A percentile compares a stretch with the other conserved stretches of the same genome.
phyloP scores from a whole-genome alignment of 2,113 vertebrate genomes.

The Perognathus longimembris region DNA sequence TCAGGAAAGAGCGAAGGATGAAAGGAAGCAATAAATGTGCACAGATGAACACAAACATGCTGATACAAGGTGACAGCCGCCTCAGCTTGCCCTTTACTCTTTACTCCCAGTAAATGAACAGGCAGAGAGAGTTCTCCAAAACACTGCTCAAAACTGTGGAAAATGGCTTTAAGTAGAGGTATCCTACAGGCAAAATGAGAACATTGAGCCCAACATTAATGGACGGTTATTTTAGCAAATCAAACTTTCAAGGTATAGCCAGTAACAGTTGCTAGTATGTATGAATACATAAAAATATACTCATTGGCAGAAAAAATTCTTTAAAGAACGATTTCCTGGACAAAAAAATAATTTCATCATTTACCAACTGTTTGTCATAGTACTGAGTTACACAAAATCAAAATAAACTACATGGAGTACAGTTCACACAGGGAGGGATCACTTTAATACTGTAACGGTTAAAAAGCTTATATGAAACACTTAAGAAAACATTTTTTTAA shows the following conservation, averaged over 20 bases:
- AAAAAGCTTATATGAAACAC: neutral
- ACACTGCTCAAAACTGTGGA: conserved; percentile 91
- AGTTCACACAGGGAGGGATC: neutral
- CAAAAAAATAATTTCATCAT: neutral
- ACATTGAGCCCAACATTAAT: neutral
- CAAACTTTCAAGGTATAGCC: conserved; percentile 20
- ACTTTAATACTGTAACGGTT: conserved; percentile 29
- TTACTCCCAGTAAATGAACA: conserved; percentile 88
- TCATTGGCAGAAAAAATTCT: neutral
- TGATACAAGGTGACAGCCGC: conserved; percentile 91
- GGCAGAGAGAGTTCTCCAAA: conserved; percentile 91
- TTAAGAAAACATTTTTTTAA: conserved; percentile 48
- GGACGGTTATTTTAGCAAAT: conserved; percentile 21
- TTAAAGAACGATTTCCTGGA: conserved; percentile 2
- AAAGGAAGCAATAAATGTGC: conserved; percentile 90
- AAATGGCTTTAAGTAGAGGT: conserved; percentile 90
- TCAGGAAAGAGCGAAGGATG: conserved; percentile 87
- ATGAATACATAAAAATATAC: conserved; percentile 35
- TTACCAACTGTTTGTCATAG: neutral
- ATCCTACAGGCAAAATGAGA: conserved; percentile 83
- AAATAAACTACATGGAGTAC: neutral
- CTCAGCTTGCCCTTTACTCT: conserved; percentile 88
- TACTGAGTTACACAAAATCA: neutral
- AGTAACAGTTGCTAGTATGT: neutral
- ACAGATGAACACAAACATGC: conserved; percentile 93